Evolutionary conservation across 2,888 invertebrate species (phyloP).

Genomic region (Antitype chi): DNA sequence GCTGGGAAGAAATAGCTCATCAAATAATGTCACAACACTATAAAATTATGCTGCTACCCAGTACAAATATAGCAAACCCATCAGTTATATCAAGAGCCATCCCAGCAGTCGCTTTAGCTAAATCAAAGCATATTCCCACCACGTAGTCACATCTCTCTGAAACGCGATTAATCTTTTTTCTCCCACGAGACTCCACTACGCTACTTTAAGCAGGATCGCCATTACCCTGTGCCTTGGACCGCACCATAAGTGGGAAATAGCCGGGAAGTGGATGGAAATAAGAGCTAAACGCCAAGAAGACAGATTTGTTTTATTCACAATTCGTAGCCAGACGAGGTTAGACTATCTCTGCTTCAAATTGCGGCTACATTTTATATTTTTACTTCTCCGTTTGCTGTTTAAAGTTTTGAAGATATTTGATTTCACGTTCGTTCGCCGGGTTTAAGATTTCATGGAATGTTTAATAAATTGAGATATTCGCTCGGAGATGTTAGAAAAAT

Average conservation of each 20-base stretch:
- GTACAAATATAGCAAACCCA: neutral
- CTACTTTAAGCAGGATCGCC: constrained; percentile 39
- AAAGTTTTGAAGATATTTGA: constrained; percentile 59
- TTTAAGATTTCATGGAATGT: constrained; percentile 44
- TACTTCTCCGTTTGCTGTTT: constrained; percentile 50
- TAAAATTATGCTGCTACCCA: neutral
- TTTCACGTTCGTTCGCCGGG: constrained; percentile 32
- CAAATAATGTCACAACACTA: neutral
- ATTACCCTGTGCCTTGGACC: constrained; percentile 67
- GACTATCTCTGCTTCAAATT: constrained; percentile 54
- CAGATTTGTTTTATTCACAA: constrained; percentile 88
- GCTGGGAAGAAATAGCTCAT: neutral
- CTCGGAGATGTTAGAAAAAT: constrained; percentile 7
- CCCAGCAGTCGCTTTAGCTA: constrained; percentile 2
- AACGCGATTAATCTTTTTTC: constrained; percentile 25
- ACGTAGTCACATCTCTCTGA: neutral
- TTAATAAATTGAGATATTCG: constrained; percentile 21
- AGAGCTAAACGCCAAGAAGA: constrained; percentile 87
- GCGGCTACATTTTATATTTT: constrained; percentile 62
- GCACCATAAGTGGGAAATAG: constrained; percentile 82
- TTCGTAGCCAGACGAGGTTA: constrained; percentile 65
- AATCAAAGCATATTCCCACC: constrained; percentile 36
- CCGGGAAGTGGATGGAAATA: constrained; percentile 86
- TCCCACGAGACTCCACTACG: constrained; percentile 19
- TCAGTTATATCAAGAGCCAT: neutral